phyloP scores from a whole-genome alignment of 2,113 vertebrate genomes.

The Telmatochromis sp. region DNA sequence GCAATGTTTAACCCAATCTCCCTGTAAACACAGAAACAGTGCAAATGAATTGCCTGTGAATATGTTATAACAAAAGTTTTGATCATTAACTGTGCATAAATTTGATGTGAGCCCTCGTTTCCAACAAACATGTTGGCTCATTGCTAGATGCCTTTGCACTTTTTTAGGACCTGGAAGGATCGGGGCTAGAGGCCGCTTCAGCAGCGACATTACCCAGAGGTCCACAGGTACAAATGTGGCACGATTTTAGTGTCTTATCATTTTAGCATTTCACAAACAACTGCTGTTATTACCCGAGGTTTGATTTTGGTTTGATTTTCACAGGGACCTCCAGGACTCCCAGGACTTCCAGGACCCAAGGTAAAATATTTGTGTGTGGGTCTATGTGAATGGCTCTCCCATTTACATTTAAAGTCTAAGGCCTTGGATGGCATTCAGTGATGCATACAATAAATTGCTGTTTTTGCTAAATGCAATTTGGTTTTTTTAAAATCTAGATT shows the following conservation, averaged over 20 bases:
- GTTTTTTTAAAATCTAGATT: not conserved
- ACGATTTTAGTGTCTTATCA: not conserved
- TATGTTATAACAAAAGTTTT: not conserved
- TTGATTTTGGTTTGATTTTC: not conserved
- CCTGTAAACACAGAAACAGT: not conserved
- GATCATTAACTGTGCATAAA: not conserved
- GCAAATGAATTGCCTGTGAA: not conserved
- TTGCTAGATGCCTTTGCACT: not conserved
- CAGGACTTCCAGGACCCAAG: slow-evolving; percentile 67
- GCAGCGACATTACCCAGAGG: slow-evolving; percentile 39
- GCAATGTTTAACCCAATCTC: not conserved
- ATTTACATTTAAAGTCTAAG: not conserved
- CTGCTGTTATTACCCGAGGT: not conserved
- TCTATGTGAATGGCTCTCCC: not conserved
- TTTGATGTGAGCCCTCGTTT: not conserved
- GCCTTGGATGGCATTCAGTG: not conserved
- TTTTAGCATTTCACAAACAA: fast-evolving
- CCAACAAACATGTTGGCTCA: not conserved
- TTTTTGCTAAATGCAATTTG: not conserved
- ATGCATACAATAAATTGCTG: not conserved
- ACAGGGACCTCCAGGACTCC: slow-evolving; percentile 63
- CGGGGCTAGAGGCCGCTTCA: slow-evolving; percentile 57
- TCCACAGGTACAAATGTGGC: slow-evolving; percentile 63
- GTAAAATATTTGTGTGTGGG: not conserved
- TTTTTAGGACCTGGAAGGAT: slow-evolving; percentile 83